These are phyloP conservation scores for Choristoneura rosaceana DNA, from an alignment of 2,888 invertebrate genomes.

Conservation along the genomic window DNA sequence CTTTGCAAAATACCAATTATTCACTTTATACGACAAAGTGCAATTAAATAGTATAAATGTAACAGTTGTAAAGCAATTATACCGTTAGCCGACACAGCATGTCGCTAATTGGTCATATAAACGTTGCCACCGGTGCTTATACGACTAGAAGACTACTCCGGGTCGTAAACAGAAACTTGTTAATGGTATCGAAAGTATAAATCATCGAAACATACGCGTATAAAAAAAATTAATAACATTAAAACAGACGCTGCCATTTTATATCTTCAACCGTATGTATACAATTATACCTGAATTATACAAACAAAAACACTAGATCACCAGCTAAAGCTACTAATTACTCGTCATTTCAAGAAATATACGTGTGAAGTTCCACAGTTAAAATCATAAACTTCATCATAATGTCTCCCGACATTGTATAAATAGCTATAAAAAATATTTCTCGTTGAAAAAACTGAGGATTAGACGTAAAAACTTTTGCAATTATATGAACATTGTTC, in stretches of 20 bases:
- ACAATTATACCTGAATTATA: no score
- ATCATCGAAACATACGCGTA: neutral
- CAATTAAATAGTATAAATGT: neutral
- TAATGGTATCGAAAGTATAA: neutral
- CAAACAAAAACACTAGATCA: no score
- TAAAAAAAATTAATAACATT: neutral
- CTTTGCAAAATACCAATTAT: neutral
- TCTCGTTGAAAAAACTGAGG: no score
- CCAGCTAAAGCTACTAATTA: no score
- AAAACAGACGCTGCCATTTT: no score
- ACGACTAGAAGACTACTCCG: conserved; percentile 11
- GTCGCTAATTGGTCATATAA: conserved; percentile 28
- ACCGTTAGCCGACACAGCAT: neutral
- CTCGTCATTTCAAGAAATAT: no score
- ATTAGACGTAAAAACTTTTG: no score
- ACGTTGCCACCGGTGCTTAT: conserved; percentile 1
- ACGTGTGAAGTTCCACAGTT: neutral
- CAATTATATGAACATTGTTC: no score
- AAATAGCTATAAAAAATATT: no score
- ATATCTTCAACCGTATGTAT: no score
- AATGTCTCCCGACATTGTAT: neutral
- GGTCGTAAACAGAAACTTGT: conserved; percentile 16
- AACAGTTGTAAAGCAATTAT: conserved; percentile 5
- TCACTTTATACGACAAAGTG: neutral
- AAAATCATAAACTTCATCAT: neutral